A percentile compares a stretch with the other conserved stretches of the same genome.
phyloP scores from a whole-genome alignment of 2,888 invertebrate genomes.

The Neoitamus cyanurus region DNA sequence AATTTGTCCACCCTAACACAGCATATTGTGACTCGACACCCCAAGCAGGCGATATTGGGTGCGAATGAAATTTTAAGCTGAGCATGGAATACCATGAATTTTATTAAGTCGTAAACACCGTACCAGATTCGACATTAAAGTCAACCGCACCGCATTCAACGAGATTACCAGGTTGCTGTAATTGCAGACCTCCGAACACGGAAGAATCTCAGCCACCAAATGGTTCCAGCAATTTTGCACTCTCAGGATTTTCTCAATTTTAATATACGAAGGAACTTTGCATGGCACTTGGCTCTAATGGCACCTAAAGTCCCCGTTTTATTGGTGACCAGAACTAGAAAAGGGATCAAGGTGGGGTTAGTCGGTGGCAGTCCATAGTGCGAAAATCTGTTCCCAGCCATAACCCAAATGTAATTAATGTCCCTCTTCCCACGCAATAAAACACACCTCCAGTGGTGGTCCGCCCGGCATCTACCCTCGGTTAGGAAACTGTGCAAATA shows the following conservation, averaged over 20 bases:
- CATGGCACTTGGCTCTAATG: constrained; percentile 23
- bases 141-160: background rate
- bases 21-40: background rate
- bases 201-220: background rate
- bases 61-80: background rate
- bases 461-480: background rate
- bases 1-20: background rate
- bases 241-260: constrained; percentile 14
- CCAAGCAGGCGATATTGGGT: background rate
- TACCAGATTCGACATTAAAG: background rate
- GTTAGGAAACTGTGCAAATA: constrained; percentile 3
- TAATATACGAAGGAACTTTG: constrained; percentile 30
- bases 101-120: background rate
- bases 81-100: background rate
- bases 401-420: constrained; percentile 11
- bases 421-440: background rate
- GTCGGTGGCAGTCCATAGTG: background rate
- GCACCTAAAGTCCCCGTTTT: constrained; percentile 4
- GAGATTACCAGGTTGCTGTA: background rate
- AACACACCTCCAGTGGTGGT: background rate
- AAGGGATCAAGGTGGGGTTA: background rate
- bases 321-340: constrained; percentile 1
- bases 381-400: background rate
- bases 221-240: background rate
- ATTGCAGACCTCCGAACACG: background rate